These are phyloP conservation scores for Panthera tigris DNA, from an alignment of 2,113 vertebrate genomes.

Conservation along the genomic window DNA sequence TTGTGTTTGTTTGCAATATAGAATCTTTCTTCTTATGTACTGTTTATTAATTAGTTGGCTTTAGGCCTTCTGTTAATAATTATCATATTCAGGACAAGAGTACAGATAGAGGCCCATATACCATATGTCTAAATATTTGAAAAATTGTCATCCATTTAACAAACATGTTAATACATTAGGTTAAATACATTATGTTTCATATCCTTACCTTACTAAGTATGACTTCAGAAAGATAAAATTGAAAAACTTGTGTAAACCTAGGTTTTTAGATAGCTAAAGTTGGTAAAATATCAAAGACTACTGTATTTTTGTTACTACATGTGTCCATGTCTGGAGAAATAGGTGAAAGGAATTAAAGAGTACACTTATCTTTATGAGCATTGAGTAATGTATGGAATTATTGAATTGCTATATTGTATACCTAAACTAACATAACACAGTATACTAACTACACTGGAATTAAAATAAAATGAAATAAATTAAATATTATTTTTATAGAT, in stretches of 20 bases:
- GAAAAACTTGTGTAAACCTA: neutral
- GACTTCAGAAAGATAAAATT: neutral
- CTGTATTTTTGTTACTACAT: neutral
- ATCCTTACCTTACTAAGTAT: neutral
- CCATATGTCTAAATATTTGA: neutral
- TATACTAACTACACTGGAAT: neutral
- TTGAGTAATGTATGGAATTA: neutral
- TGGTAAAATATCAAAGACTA: neutral
- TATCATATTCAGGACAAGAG: neutral
- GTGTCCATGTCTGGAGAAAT: neutral
- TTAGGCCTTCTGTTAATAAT: neutral
- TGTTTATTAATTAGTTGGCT: neutral
- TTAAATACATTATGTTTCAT: neutral
- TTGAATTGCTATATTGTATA: neutral
- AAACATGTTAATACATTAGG: neutral
- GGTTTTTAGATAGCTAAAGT: neutral
- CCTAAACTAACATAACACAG: neutral
- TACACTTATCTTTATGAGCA: neutral
- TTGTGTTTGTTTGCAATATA: neutral
- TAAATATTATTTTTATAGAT: neutral
- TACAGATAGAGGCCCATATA: neutral
- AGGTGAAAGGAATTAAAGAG: neutral
- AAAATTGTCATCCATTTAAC: neutral
- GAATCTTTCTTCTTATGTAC: neutral
- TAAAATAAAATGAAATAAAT: neutral